These are phyloP conservation scores for Chamaea fasciata DNA, from an alignment of 2,113 vertebrate genomes.

Conservation along the genomic window DNA sequence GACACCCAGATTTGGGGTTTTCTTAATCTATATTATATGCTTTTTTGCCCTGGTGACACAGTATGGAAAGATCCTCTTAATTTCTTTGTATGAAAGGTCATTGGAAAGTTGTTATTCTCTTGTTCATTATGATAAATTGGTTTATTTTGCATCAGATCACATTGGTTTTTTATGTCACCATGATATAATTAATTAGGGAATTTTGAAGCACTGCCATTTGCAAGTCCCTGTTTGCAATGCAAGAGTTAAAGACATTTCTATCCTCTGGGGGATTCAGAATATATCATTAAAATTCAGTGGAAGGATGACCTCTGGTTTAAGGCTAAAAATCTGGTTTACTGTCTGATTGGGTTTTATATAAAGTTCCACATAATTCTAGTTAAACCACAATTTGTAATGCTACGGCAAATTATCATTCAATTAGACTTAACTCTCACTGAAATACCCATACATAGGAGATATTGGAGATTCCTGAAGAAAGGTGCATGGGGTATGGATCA, in stretches of 20 bases:
- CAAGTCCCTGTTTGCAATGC: background rate
- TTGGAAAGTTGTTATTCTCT: background rate
- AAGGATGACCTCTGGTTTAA: constrained; percentile 56
- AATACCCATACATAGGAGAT: constrained; percentile 1
- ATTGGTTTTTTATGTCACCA: background rate
- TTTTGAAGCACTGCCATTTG: background rate
- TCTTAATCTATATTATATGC: background rate
- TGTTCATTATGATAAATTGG: constrained; percentile 20
- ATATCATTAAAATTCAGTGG: constrained; percentile 48
- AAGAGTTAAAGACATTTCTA: constrained; percentile 42
- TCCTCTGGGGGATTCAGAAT: constrained; percentile 16
- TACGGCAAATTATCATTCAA: constrained; percentile 68
- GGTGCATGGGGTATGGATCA: background rate
- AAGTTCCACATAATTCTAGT: constrained; percentile 65
- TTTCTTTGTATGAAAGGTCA: background rate
- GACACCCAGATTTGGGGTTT: background rate
- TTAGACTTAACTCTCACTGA: constrained; percentile 44
- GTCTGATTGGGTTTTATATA: constrained; percentile 62
- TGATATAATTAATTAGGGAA: background rate
- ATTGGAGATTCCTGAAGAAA: constrained; percentile 20
- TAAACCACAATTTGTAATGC: constrained; percentile 65
- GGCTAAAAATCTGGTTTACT: constrained; percentile 65
- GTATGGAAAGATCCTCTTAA: background rate
- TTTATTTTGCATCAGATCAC: constrained; percentile 36
- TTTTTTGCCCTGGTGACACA: background rate